These are phyloP conservation scores for Sebastes diaconus DNA, from an alignment of 2,797 vertebrate genomes.

Conservation along the genomic window DNA sequence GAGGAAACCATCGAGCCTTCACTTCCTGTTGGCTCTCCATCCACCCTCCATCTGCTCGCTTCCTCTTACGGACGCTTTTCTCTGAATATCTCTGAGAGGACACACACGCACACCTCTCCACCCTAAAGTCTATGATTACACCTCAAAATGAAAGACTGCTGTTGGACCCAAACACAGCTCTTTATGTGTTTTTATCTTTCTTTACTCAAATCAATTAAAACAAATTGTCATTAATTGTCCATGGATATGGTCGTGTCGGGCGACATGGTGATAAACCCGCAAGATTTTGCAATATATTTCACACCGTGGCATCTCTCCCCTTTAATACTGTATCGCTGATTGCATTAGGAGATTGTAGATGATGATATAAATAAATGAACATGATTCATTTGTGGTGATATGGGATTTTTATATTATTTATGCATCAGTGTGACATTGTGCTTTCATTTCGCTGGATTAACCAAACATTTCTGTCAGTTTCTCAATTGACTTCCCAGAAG, in stretches of 20 bases:
- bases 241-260: no score
- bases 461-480: neutral
- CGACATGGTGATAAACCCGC: neutral
- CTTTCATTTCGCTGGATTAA: neutral
- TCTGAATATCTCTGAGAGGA: conserved; percentile 4
- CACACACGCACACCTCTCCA: neutral
- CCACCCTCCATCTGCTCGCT: conserved; percentile 66
- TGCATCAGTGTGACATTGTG: neutral
- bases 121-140: neutral
- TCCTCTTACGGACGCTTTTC: conserved; percentile 40
- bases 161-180: neutral
- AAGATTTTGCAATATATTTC: neutral
- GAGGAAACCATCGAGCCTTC: conserved; percentile 65
- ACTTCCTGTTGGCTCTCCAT: conserved; percentile 66
- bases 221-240: neutral
- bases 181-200: neutral
- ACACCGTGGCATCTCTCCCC: neutral
- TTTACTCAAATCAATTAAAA: neutral
- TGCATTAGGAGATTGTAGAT: neutral
- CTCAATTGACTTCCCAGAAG: neutral
- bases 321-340: neutral
- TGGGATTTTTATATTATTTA: neutral
- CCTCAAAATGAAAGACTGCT: neutral
- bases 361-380: neutral
- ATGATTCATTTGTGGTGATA: neutral